phyloP scores from a whole-genome alignment of 1,140 invertebrate species.

The Drosophila biarmipes region DNA sequence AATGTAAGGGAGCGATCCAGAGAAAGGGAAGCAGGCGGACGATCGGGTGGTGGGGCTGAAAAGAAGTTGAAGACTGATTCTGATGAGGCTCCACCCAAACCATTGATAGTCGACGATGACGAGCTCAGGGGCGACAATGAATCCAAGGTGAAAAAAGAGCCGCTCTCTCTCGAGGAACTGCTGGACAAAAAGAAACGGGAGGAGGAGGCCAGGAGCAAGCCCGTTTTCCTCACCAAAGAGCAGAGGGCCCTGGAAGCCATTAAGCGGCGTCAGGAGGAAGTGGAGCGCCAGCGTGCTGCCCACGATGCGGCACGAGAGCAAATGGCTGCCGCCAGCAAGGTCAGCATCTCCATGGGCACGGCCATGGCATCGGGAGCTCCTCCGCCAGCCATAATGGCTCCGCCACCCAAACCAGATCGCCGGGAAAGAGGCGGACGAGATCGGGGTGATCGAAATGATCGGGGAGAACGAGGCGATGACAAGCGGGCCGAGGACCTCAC shows the following conservation, averaged over 20 bases:
- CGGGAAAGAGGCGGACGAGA: constrained; percentile 49
- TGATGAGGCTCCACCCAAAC: background rate
- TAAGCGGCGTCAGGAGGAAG: constrained; percentile 94
- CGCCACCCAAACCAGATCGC: constrained; percentile 49
- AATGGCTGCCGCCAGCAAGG: constrained; percentile 33
- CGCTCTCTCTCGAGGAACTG: constrained; percentile 97
- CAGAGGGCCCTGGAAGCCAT: constrained; percentile 96
- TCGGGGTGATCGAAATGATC: constrained; percentile 10
- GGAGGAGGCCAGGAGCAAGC: constrained; percentile 96
- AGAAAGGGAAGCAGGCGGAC: constrained; percentile 50
- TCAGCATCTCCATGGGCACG: constrained; percentile 44
- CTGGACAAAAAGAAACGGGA: constrained; percentile 98
- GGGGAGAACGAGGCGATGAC: constrained; percentile 83
- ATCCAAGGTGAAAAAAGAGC: constrained; percentile 89
- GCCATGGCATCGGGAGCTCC: constrained; percentile 60
- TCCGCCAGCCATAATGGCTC: constrained; percentile 39
- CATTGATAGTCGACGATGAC: constrained; percentile 66
- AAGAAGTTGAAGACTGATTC: constrained; percentile 57
- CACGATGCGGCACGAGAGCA: constrained; percentile 75
- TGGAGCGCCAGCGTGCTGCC: constrained; percentile 87
- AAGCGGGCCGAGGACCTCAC: constrained; percentile 86
- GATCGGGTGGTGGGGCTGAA: constrained; percentile 16
- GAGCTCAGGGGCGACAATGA: constrained; percentile 46
- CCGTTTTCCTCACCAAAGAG: constrained; percentile 98
- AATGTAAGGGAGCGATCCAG: constrained; percentile 49